A percentile compares a stretch with the other conserved stretches of the same genome.
These are phyloP conservation scores for Julus scanicus DNA, from an alignment of 2,888 invertebrate genomes.

Conservation along the genomic window DNA sequence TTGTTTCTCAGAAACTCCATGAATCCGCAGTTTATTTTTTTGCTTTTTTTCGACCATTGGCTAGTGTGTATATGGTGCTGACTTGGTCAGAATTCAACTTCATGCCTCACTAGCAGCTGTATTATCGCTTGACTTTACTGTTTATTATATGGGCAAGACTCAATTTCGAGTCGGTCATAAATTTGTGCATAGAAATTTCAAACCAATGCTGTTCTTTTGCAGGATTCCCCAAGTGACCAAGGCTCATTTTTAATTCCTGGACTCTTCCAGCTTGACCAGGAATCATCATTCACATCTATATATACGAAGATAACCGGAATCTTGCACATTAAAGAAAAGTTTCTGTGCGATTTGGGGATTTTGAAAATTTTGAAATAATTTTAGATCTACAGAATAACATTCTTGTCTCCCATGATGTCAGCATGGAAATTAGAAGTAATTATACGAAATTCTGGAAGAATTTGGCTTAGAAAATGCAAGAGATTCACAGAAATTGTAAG, in stretches of 20 bases:
- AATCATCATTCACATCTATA: neutral
- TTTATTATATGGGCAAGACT: conserved; percentile 43
- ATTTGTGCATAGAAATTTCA: neutral
- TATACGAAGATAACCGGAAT: no score
- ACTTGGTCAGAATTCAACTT: conserved; percentile 11
- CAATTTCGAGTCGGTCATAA: conserved; percentile 28
- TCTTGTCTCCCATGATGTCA: no score
- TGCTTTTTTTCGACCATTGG: neutral
- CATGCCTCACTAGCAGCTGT: conserved; percentile 40
- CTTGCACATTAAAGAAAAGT: no score
- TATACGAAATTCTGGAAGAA: no score
- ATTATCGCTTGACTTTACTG: conserved; percentile 36
- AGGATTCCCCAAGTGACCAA: neutral
- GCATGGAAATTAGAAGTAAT: no score
- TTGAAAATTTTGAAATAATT: no score
- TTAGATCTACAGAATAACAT: no score
- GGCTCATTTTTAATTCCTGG: neutral
- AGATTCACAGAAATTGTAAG: no score
- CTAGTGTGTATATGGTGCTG: neutral
- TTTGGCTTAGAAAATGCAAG: no score
- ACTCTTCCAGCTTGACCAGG: conserved; percentile 4
- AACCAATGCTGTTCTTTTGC: neutral
- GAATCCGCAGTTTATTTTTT: neutral
- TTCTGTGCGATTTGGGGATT: no score
- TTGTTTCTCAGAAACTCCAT: neutral